Percentiles rank a stretch among this genome's conserved stretches.
Evolutionary conservation across 2,113 vertebrate species (phyloP).

Genomic region (Otus sunia): DNA sequence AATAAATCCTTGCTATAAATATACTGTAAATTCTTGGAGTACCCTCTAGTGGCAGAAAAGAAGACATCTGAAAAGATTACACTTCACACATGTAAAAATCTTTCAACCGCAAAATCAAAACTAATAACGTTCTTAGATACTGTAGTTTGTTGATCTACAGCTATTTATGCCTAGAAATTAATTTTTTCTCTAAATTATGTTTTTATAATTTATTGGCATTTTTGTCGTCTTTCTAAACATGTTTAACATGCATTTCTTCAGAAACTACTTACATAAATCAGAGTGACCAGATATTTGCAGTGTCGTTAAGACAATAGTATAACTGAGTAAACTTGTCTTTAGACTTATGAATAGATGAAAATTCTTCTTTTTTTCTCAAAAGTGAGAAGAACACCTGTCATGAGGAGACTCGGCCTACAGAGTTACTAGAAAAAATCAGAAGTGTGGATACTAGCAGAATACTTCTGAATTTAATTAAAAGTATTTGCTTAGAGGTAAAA

Average conservation of each 20-base stretch:
- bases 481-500: background rate
- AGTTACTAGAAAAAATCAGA: background rate
- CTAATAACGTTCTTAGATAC: background rate
- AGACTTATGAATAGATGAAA: background rate
- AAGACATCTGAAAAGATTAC: background rate
- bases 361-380: background rate
- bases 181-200: constrained; percentile 53
- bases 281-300: background rate
- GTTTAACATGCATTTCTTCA: background rate
- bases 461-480: background rate
- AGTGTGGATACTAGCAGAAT: background rate
- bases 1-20: background rate
- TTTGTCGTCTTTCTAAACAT: background rate
- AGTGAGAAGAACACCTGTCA: background rate
- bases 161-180: constrained; percentile 48
- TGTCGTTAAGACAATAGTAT: background rate
- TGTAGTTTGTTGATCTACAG: background rate
- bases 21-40: constrained; percentile 52
- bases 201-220: constrained; percentile 62
- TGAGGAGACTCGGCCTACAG: background rate
- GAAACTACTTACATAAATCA: background rate
- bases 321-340: background rate
- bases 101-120: background rate
- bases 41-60: constrained; percentile 66
- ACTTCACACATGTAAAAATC: background rate